Evolutionary conservation across 2,888 invertebrate genomes (phyloP).

Genomic region (Cantharis nigra): DNA sequence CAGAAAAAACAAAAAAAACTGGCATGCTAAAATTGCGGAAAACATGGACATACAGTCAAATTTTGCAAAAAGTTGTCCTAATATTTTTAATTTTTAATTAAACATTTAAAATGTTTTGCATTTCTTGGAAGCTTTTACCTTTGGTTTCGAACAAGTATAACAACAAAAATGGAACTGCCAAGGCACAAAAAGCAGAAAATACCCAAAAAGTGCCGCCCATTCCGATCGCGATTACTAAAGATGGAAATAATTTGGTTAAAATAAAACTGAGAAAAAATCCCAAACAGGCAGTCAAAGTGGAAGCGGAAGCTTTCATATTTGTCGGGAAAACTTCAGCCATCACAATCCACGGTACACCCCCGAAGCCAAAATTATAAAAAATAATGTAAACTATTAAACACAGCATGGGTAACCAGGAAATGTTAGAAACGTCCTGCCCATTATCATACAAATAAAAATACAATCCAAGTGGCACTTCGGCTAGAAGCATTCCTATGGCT

Average conservation of each 20-base stretch:
- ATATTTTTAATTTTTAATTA: too few relatives aligned
- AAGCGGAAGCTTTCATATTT: slow-evolving; percentile 70
- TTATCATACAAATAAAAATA: slow-evolving; percentile 67
- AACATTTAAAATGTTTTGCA: slow-evolving; percentile 62
- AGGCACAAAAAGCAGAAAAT: slow-evolving; percentile 67
- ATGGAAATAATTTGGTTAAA: slow-evolving; percentile 70
- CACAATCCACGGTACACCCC: slow-evolving; percentile 80
- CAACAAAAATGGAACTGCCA: slow-evolving; percentile 73
- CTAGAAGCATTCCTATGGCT: slow-evolving; percentile 67
- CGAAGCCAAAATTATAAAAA: slow-evolving; percentile 71
- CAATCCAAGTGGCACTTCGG: slow-evolving; percentile 60
- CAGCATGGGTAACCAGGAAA: slow-evolving; percentile 71
- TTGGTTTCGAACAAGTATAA: slow-evolving; percentile 86
- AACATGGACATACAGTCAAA: too few relatives aligned
- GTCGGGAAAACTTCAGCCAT: slow-evolving; percentile 81
- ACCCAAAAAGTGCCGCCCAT: slow-evolving; percentile 73
- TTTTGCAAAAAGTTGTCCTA: too few relatives aligned
- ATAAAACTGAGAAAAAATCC: slow-evolving; percentile 60
- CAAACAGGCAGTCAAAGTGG: slow-evolving; percentile 26
- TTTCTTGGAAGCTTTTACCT: slow-evolving; percentile 83
- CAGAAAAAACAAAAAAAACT: too few relatives aligned
- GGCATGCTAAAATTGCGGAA: too few relatives aligned
- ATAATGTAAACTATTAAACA: slow-evolving; percentile 72
- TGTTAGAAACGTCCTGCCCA: slow-evolving; percentile 57
- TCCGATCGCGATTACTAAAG: slow-evolving; percentile 41